Evolutionary conservation across 2,797 vertebrate genomes (phyloP).

Genomic region (Chloroceryle amazona): DNA sequence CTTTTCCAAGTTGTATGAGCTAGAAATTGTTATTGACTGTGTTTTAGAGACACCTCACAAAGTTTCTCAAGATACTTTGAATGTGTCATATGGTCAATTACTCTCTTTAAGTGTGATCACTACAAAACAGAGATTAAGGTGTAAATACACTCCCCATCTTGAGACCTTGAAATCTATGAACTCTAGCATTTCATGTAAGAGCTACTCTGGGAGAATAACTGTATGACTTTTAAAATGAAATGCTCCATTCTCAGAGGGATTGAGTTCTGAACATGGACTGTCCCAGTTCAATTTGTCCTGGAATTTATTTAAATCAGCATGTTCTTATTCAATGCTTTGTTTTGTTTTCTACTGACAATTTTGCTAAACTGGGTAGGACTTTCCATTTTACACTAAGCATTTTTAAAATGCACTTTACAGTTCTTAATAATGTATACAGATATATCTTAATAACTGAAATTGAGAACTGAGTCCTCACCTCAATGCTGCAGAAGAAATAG

Average conservation of each 20-base stretch:
- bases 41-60: neutral
- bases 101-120: neutral
- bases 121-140: neutral
- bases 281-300: neutral
- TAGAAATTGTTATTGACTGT: neutral
- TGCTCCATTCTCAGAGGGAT: neutral
- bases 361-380: neutral
- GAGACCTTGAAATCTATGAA: neutral
- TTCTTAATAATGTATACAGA: neutral
- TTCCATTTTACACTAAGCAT: neutral
- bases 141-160: neutral
- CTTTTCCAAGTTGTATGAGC: neutral
- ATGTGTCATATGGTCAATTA: neutral
- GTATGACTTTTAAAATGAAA: neutral
- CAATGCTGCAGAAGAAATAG: neutral
- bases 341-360: neutral
- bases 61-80: neutral
- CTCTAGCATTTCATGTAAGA: neutral
- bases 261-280: neutral
- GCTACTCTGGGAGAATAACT: neutral
- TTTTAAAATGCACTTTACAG: neutral
- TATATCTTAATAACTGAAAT: neutral
- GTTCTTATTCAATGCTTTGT: neutral
- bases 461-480: neutral
- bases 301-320: slow-evolving; percentile 16